Conservation (phyloP, 1,140 invertebrate genomes). For the Drosophila ambigua region DNA sequence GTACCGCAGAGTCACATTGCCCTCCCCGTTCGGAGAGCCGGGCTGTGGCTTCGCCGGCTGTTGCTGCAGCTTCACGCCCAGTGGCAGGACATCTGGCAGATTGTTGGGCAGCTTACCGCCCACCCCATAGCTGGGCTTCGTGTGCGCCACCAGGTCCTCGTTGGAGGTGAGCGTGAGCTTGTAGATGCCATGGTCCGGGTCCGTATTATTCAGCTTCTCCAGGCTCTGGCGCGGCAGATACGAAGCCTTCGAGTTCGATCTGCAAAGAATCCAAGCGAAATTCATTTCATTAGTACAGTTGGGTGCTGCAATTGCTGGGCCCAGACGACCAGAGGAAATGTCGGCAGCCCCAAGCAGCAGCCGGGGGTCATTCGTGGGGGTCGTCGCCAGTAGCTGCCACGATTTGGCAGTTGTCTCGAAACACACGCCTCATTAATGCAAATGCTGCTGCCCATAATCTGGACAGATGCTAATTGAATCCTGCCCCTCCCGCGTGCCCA, state of each 20-base stretch:
- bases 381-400: conserved; percentile 52
- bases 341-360: conserved; percentile 4
- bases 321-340: conserved; percentile 27
- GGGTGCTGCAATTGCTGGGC: conserved; percentile 1
- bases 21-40: conserved; percentile 56
- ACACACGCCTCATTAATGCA: conserved; percentile 57
- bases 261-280: conserved; percentile 83
- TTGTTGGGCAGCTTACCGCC: conserved; percentile 75
- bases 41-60: conserved; percentile 58
- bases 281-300: not conserved
- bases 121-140: conserved; percentile 66
- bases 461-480: conserved; percentile 67
- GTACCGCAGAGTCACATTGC: conserved; percentile 66
- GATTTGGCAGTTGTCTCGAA: conserved; percentile 25
- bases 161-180: conserved; percentile 90
- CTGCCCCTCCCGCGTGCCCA: conserved; percentile 46
- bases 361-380: conserved; percentile 27
- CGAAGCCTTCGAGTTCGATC: conserved; percentile 92
- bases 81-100: conserved; percentile 85
- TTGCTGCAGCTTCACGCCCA: conserved; percentile 84
- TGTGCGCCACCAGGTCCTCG: conserved; percentile 84
- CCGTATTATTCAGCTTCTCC: conserved; percentile 85
- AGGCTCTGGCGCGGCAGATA: conserved; percentile 89
- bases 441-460: conserved; percentile 52
- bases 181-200: conserved; percentile 90